Percentiles rank a stretch among this genome's conserved stretches.
These are phyloP conservation scores for Cisticola juncidis DNA, from an alignment of 2,113 vertebrate species.

Conservation along the genomic window DNA sequence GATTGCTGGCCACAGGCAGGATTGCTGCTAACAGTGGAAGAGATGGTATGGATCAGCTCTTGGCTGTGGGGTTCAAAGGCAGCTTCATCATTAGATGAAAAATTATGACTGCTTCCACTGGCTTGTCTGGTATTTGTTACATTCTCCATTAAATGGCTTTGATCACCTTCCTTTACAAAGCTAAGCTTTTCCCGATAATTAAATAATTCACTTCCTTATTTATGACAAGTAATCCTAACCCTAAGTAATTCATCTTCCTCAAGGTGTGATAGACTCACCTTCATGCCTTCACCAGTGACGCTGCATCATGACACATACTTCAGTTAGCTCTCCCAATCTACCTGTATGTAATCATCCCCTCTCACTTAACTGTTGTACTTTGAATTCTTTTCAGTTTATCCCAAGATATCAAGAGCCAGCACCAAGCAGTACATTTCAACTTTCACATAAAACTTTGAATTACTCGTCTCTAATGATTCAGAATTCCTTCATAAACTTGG, in stretches of 20 bases:
- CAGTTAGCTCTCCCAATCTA: neutral
- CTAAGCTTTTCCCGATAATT: neutral
- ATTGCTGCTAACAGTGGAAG: neutral
- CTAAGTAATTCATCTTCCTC: neutral
- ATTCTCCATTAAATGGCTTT: neutral
- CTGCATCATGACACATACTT: neutral
- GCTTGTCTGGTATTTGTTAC: neutral
- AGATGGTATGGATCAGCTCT: neutral
- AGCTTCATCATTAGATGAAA: neutral
- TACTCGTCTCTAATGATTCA: neutral
- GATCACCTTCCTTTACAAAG: neutral
- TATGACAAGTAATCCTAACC: neutral
- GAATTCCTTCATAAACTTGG: neutral
- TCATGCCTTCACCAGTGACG: neutral
- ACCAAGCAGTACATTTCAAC: neutral
- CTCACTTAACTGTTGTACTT: neutral
- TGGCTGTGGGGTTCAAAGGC: neutral
- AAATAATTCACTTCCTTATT: neutral
- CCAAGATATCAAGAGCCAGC: neutral
- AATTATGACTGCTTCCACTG: neutral
- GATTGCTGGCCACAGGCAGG: neutral
- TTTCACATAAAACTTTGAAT: neutral
- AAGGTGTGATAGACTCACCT: neutral
- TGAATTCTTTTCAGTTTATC: neutral
- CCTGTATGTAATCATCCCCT: neutral